Base-by-base conservation (phyloP, 2,888 invertebrate genomes). In the Steinernema carpocapsae region DNA sequence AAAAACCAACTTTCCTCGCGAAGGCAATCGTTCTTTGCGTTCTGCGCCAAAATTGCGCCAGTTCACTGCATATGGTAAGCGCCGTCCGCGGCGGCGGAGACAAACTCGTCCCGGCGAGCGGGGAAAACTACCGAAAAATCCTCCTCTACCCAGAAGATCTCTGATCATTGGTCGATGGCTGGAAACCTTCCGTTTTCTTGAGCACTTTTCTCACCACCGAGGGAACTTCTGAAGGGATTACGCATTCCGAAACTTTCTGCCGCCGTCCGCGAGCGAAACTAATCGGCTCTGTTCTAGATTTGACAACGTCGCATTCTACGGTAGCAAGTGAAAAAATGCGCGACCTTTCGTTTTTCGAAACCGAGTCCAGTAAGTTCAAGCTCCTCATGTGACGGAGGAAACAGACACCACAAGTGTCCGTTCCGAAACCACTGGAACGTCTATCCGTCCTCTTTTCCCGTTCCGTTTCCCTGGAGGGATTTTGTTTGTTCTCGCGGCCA, bases 261-360 rank as follows among this genome's bases (percentile, higher is more conserved):
- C 37, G 37, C 10, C 64, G 64, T 32, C 4, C 32, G 64, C 10
- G 64, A 32, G 32, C 32, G 64, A 29, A 32, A 32, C 64, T 64
- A 64, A 64, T 64, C 64, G 64, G 64, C 64, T 64, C 64, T 32
- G 64, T 64, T 64, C 64, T n/a, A 64, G 64, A 64, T 64, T 64
- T 17, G 19, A 32, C 64, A 29, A 64, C 24, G 64, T 32, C 64
- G 37, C 64, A 64, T 26, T 64, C 64, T 12, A 29, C 64, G 14
- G 64, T 64, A 26, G 19, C 64, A 29, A 64, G 32, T 32, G 64
- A 64, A 64, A 64, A 32, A 32, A 64, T 64, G 64, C 64, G 64
- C 64, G 64, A 64, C 64, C 64, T 64, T 29, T 64, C 64, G 64
- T 64, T 64, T 32, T 26, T 64, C 4, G 64, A 64, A 32, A 64